Base-by-base conservation (phyloP, 2,113 vertebrate genomes). In the Naja naja region DNA sequence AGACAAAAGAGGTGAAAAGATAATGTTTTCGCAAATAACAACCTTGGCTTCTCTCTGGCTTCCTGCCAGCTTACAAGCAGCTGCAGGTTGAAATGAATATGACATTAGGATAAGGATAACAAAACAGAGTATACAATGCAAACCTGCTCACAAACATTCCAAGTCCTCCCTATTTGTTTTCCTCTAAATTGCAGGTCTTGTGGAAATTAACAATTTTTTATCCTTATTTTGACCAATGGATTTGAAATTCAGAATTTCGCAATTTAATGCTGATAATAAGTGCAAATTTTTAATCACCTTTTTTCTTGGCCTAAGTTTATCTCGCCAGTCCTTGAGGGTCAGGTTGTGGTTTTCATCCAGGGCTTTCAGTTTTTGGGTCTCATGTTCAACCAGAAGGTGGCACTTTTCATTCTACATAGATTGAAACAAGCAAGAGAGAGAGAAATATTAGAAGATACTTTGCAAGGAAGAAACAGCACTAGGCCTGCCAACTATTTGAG, bases 351-450 rank as follows among this genome's bases (percentile, higher is more conserved):
- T 97, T 93, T 99, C 99, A 3, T 99, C 99, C 95, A 99, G 93
- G 0, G 97, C 96, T 94, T 99, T 99, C 55, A 99, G 98, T 96
- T 98, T 99, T 97, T 98, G 98, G 0, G 98, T 98, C 93, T 99
- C 99, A 0, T 99, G 99, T 95, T 99, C 99, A 3, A 99, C 95
- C 97, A 99, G 94, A 92, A 99, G 97, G 97, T 99, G 99, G 88
- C 99, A 99, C 91, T 99, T 99, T 93, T 99, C 99, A 93, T 99
- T 99, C 99, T 99, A 92, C 94, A 96, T 27, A 89, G 54, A 96
- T 92, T 49, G 54, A 94, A 49, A 47, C 43, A 49, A 34, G 87
- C 3, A 34, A 54, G 2, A 45, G 34, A 58, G 60, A 53, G 47
- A 91, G 56, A 43, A 8, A 11, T 7, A 93, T 53, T 8, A 86